Base-by-base conservation (phyloP, 2,797 vertebrate species). In the Sebastiscus albofasciatus region DNA sequence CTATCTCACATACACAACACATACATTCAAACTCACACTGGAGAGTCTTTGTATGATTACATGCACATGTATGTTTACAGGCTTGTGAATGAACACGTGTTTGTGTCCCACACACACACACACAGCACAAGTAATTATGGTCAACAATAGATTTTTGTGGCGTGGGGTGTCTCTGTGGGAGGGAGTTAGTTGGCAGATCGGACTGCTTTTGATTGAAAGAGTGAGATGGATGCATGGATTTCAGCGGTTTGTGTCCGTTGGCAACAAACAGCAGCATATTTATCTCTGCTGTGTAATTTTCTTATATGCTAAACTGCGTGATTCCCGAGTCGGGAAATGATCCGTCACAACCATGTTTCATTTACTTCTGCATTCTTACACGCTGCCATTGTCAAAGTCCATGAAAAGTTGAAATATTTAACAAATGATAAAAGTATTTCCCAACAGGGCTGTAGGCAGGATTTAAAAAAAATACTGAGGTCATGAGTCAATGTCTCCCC, bases 91-190 rank as follows among this genome's bases (percentile, higher is more conserved):
- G 27, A 34, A n/a, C 46, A 67, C 10, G 10, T 29, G 36, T 42
- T 59, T 67, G 58, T 60, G 34, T 52, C 62, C 72, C 72, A 82
- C 74, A 83, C 14, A n/a, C 49, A 52, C 39, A 42, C 39, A 70
- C 54, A 74, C 42, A 69, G 39, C 73, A 71, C 59, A 69, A 79
- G 66, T 75, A 78, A 84, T 91, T 83, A 81, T 12, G 27, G 62
- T 67, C 2, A 13, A 58, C 80, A 82, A 79, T 72, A 79, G 73
- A 81, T 78, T 79, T 72, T 56, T 77, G 78, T 79, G 84, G 81
- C 5, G 1, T 72, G 68, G 64, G 65, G 64, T 29, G 76, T 79
- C 68, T 84, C 78, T 75, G 83, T 71, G 81, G 79, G 72, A 3
- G n/a, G 56, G 77, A 69, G 49, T 60, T 18, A 36, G 39, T 69